Evolutionary conservation across 1,140 invertebrate species (phyloP).

Genomic region (Dreissena polymorpha): DNA sequence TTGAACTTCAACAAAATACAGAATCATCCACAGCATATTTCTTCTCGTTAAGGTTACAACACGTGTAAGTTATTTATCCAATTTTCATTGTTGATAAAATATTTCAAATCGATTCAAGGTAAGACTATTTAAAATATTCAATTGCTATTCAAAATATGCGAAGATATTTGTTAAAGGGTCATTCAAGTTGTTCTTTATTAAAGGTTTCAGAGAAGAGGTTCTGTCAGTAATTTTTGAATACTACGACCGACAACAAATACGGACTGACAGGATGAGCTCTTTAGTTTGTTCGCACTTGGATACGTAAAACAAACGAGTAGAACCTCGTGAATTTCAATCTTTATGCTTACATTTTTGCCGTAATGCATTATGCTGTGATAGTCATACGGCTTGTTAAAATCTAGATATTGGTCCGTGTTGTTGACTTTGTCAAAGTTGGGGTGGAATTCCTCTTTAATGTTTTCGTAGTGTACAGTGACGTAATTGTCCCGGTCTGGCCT

Average conservation of each 20-base stretch:
- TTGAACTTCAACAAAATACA: too few relatives aligned
- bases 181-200: not conserved
- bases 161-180: not conserved
- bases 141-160: not conserved
- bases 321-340: not conserved
- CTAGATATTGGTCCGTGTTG: conserved; percentile 74
- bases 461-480: conserved; percentile 83
- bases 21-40: too few relatives aligned
- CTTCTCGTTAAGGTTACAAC: too few relatives aligned
- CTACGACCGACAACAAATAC: not conserved
- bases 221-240: too few relatives aligned
- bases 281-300: too few relatives aligned
- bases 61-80: not conserved
- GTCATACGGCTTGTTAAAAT: conserved; percentile 81
- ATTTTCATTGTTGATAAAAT: not conserved
- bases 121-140: too few relatives aligned
- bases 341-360: conserved; percentile 48
- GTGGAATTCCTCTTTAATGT: conserved; percentile 81
- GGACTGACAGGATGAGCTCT: too few relatives aligned
- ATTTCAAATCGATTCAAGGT: not conserved
- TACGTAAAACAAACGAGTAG: too few relatives aligned
- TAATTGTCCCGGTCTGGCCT: conserved; percentile 84
- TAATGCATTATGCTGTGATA: conserved; percentile 79
- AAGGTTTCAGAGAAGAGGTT: not conserved
- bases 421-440: conserved; percentile 81